These are phyloP conservation scores for Caradrina clavipalpis DNA, from an alignment of 2,888 invertebrate genomes.

Conservation along the genomic window DNA sequence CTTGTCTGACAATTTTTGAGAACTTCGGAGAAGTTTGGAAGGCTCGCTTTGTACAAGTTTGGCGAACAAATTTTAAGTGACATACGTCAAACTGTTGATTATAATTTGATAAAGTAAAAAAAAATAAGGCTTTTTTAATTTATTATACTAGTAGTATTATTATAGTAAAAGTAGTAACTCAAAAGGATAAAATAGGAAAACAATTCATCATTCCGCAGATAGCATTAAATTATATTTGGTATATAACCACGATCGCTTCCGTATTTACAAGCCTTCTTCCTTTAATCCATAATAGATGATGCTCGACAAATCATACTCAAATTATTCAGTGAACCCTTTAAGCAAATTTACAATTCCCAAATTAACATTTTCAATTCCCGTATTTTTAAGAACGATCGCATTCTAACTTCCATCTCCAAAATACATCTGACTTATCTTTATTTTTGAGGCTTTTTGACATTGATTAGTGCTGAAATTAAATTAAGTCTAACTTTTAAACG, in stretches of 20 bases:
- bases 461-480: no score
- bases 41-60: not conserved
- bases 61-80: not conserved
- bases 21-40: not conserved
- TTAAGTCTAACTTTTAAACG: no score
- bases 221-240: no score
- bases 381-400: no score
- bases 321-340: slow-evolving; percentile 6
- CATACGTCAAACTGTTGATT: not conserved
- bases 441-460: no score
- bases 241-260: not conserved
- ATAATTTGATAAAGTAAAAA: not conserved
- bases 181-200: not conserved
- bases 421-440: no score
- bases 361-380: no score
- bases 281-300: not conserved
- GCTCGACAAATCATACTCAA: not conserved
- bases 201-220: no score
- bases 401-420: no score
- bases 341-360: not conserved
- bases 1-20: no score
- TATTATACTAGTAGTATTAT: no score
- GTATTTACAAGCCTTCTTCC: not conserved
- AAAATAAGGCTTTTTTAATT: not conserved
- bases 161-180: no score